phyloP scores from a whole-genome alignment of 2,113 vertebrate genomes.

The Caranx ignobilis region DNA sequence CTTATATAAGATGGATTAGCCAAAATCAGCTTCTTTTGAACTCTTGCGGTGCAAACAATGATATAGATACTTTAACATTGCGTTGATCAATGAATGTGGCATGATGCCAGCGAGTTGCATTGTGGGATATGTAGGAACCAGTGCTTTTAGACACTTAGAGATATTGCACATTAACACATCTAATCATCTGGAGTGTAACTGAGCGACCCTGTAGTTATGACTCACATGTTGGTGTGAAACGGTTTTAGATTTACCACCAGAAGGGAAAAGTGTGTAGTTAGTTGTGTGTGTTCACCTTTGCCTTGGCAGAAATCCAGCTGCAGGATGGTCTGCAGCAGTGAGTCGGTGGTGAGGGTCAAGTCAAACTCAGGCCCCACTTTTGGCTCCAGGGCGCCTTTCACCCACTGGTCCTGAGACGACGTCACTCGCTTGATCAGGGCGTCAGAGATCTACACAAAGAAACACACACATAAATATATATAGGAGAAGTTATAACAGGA shows the following conservation, averaged over 20 bases:
- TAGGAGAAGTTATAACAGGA: background rate
- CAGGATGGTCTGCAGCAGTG: slow-evolving; percentile 93
- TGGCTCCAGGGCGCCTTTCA: slow-evolving; percentile 95
- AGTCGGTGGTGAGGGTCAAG: slow-evolving; percentile 92
- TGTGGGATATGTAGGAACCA: background rate
- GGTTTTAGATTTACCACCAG: background rate
- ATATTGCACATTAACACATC: background rate
- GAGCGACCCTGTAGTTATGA: background rate
- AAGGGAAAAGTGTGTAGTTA: background rate
- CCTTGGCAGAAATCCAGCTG: slow-evolving; percentile 97
- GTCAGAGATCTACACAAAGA: slow-evolving; percentile 90
- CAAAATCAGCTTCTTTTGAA: too few species aligned
- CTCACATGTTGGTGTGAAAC: background rate
- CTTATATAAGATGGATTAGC: too few species aligned
- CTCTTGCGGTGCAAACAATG: too few species aligned
- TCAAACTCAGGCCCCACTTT: slow-evolving; percentile 96
- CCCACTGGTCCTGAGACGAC: slow-evolving; percentile 97
- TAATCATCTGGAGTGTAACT: background rate
- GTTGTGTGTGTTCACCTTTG: slow-evolving; percentile 89
- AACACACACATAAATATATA: slow-evolving; percentile 12
- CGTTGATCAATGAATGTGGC: background rate
- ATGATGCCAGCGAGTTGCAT: background rate
- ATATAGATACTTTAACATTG: too few species aligned
- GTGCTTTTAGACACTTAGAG: background rate
- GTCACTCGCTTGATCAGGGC: slow-evolving; percentile 96